Base-by-base conservation (phyloP, 2,888 invertebrate species). In the Drosophila birchii region DNA sequence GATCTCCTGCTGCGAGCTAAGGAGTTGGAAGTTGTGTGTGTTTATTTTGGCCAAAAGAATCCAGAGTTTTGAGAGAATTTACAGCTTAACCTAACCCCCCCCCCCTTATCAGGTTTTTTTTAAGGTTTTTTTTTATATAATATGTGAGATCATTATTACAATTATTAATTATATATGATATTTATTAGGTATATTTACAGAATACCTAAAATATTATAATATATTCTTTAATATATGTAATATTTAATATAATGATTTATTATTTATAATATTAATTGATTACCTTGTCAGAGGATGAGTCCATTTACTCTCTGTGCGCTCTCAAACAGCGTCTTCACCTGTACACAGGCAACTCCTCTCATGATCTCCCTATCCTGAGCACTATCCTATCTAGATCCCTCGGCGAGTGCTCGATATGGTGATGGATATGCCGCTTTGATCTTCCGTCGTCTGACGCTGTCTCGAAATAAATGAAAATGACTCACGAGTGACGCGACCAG, bases 391-490 rank as follows among this genome's bases (percentile, higher is more conserved):
- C 60, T 36, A 12, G 34, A 39, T n/a, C 60, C 63, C 62, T 49
- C 20, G 66, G 26, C 43, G 68, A 59, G 44, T 54, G 57, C 78
- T 71, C 76, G 84, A 83, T 78, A 73, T 81, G 84, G 70, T 84
- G 82, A 84, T 83, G 82, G 81, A 83, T 83, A 75, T 78, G 84
- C 84, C 79, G 78, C 84, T 84, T 84, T 84, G 83, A 84, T 84
- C 83, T 84, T 77, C 74, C 55, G 70, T 72, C 77, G 74, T 29
- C 45, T 47, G 51, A 29, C 44, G 71, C 84, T 78, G 81, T 80
- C 85, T 84, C 81, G 75, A 84, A 81, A 84, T 82, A 79, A 79
- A 69, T 73, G 58, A 68, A 11, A 77, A 59, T 67, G 71, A 79
- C 75, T 62, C 62, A 68, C 51, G 68, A 36, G 68, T 32, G 68